Conservation (phyloP, 1,140 invertebrate species). For the Drosophila athabasca region DNA sequence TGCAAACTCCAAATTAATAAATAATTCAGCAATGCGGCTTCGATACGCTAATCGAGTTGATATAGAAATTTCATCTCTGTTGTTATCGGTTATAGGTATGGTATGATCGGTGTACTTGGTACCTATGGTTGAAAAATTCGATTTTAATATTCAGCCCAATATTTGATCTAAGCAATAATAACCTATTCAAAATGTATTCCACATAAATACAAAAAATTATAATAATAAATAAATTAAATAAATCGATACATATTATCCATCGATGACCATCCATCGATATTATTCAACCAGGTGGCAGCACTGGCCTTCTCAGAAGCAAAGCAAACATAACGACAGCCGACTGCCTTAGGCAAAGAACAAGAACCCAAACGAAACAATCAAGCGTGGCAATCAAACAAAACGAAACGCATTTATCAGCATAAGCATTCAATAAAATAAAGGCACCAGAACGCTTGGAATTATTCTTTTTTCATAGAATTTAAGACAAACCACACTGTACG, state of each 20-base stretch:
- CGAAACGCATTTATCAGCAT: constrained; percentile 54
- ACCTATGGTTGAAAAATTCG: no score
- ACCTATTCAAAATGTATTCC: no score
- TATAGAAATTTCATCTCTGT: no score
- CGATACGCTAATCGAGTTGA: constrained; percentile 6
- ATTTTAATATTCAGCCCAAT: no score
- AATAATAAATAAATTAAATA: no score
- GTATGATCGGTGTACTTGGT: no score
- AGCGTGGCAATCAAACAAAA: constrained; percentile 62
- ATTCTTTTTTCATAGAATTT: not conserved
- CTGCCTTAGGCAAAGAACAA: constrained; percentile 1
- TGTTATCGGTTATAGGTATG: no score
- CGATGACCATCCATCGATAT: no score
- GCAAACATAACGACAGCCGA: not conserved
- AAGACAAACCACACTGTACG: constrained; percentile 12
- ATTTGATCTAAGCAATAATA: no score
- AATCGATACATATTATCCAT: no score
- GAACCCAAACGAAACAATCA: constrained; percentile 50
- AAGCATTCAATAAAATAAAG: constrained; percentile 24
- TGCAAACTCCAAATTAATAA: not conserved
- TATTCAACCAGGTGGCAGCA: no score
- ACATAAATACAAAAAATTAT: no score
- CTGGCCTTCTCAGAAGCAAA: constrained; percentile 18
- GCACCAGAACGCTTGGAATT: not conserved
- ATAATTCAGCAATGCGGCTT: constrained; percentile 15